A percentile compares a stretch with the other conserved stretches of the same genome.
phyloP scores from a whole-genome alignment of 2,888 invertebrate genomes.

The Yponomeuta cagnagella region DNA sequence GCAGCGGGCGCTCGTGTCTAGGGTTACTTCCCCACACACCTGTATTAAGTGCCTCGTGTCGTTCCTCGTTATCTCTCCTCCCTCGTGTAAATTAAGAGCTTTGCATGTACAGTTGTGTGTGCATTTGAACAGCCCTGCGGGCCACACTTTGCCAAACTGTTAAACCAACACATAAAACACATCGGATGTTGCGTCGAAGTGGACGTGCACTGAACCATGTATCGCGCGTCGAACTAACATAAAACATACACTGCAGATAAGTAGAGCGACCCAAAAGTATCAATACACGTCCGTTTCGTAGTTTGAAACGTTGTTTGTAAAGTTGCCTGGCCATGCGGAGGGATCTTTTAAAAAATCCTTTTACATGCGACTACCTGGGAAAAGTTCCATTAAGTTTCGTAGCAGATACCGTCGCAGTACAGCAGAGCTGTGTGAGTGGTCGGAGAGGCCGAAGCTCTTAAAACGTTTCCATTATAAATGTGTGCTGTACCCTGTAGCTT shows the following conservation, averaged over 20 bases:
- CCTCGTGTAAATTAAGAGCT: conserved; percentile 46
- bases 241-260: not conserved
- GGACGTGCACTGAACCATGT: not conserved
- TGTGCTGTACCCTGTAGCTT: conserved; percentile 25
- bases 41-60: conserved; percentile 43
- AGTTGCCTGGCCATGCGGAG: conserved; percentile 47
- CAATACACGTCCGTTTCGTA: conserved; percentile 18
- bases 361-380: conserved; percentile 59
- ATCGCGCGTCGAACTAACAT: not conserved
- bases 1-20: conserved; percentile 31
- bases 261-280: conserved; percentile 13
- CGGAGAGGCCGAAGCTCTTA: conserved; percentile 59
- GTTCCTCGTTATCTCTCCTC: conserved; percentile 48
- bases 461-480: conserved; percentile 59
- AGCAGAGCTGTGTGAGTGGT: conserved; percentile 52
- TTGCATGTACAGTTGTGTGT: conserved; percentile 28
- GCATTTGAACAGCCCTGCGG: not conserved
- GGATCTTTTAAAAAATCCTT: conserved; percentile 66
- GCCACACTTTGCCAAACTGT: not conserved
- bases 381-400: conserved; percentile 68
- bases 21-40: conserved; percentile 38
- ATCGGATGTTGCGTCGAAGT: not conserved
- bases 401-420: conserved; percentile 49
- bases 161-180: not conserved
- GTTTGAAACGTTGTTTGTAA: conserved; percentile 45